These are phyloP conservation scores for Narcine bancroftii DNA, from an alignment of 2,113 vertebrate genomes.

Conservation along the genomic window DNA sequence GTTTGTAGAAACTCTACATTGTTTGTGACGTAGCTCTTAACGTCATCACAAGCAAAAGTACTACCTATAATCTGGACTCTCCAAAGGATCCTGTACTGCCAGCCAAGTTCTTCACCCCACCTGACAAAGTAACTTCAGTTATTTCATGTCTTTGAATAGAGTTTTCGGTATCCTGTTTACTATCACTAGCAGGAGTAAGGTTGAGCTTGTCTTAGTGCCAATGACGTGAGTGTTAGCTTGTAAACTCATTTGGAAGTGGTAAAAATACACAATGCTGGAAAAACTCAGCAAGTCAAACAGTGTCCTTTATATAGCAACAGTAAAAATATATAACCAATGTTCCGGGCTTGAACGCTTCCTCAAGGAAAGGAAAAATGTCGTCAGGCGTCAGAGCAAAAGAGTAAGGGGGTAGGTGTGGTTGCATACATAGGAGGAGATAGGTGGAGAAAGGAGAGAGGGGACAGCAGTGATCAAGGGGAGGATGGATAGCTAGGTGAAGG, in stretches of 20 bases:
- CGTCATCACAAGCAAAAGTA: conserved; percentile 96
- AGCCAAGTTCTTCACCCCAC: conserved; percentile 84
- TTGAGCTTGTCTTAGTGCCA: background rate
- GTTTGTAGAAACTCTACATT: conserved; percentile 84
- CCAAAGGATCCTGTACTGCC: conserved; percentile 90
- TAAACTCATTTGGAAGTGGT: background rate
- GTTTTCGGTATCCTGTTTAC: background rate
- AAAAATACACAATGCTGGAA: too few relatives aligned
- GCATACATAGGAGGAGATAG: too few relatives aligned
- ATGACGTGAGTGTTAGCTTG: background rate
- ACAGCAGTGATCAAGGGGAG: too few relatives aligned
- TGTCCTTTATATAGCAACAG: too few relatives aligned
- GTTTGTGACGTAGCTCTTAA: conserved; percentile 96
- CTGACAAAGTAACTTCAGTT: conserved; percentile 75
- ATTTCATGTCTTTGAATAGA: background rate
- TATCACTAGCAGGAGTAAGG: background rate
- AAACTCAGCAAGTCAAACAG: too few relatives aligned
- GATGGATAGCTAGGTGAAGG: too few relatives aligned
- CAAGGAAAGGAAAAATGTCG: too few relatives aligned
- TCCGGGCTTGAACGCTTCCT: too few relatives aligned
- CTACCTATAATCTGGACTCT: conserved; percentile 85
- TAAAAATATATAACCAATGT: too few relatives aligned
- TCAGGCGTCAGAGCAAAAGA: too few relatives aligned
- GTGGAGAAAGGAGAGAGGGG: too few relatives aligned
- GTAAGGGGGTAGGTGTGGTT: too few relatives aligned